These are phyloP conservation scores for Ericerus pela DNA, from an alignment of 1,140 invertebrate genomes.

Conservation along the genomic window DNA sequence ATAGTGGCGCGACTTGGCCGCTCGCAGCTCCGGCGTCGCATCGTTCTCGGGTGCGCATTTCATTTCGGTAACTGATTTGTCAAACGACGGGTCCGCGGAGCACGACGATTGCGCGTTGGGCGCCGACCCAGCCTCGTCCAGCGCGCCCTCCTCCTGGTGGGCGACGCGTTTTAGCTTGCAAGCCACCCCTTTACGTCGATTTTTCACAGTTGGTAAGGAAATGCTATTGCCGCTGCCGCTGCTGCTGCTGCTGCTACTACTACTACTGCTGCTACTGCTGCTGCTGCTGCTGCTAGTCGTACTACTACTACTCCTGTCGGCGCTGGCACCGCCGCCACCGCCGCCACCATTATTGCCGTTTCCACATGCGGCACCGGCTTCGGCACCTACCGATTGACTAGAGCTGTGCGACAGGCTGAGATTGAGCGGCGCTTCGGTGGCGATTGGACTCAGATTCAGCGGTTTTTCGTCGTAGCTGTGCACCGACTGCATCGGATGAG, in stretches of 20 bases:
- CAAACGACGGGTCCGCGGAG: not conserved
- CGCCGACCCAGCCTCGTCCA: constrained; percentile 29
- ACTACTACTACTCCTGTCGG: no score
- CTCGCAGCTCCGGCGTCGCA: not conserved
- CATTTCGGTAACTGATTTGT: no score
- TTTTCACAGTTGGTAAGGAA: constrained; percentile 36
- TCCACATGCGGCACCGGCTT: no score
- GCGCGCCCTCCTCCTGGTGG: constrained; percentile 24
- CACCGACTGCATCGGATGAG: no score
- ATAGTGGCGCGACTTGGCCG: constrained; percentile 29
- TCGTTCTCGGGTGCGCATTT: constrained; percentile 14
- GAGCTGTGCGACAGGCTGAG: not conserved
- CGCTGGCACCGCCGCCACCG: no score
- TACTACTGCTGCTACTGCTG: not conserved
- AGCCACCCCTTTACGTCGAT: constrained; percentile 61
- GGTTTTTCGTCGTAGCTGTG: no score
- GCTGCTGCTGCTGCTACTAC: not conserved
- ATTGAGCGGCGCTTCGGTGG: not conserved
- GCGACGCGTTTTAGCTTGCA: constrained; percentile 42
- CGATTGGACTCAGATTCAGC: no score
- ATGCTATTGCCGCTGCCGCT: not conserved
- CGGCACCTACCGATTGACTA: no score
- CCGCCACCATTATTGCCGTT: no score
- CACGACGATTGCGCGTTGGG: not conserved
- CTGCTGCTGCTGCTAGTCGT: not conserved